phyloP scores from a whole-genome alignment of 2,113 vertebrate species.

The Buteo buteo region DNA sequence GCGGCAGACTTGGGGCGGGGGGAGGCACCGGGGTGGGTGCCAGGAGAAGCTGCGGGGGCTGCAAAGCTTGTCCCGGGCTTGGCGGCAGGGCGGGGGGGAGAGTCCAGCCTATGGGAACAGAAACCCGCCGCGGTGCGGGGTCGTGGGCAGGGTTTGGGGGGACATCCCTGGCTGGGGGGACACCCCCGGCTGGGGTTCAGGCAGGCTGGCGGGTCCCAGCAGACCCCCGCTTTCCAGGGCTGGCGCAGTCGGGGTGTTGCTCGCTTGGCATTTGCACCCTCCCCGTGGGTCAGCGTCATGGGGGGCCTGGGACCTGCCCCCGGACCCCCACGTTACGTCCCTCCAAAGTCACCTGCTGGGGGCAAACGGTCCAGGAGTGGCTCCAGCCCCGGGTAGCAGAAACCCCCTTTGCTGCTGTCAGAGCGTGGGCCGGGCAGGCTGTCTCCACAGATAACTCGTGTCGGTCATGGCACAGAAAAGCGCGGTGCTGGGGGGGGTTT shows the following conservation, averaged over 20 bases:
- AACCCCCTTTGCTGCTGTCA: not conserved
- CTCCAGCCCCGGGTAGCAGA: not conserved
- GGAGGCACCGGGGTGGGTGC: not conserved
- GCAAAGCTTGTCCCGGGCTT: not conserved
- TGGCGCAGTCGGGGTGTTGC: not conserved
- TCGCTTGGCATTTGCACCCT: fast-evolving
- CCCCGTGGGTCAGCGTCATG: fast-evolving
- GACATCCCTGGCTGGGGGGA: fast-evolving
- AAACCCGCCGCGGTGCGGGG: not conserved
- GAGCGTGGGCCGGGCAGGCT: not conserved
- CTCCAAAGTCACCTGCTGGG: not conserved
- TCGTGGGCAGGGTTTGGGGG: not conserved
- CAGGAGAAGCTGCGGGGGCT: not conserved
- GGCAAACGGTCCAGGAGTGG: fast-evolving
- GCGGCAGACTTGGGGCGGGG: not conserved
- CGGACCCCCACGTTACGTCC: fast-evolving
- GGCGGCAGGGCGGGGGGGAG: not conserved
- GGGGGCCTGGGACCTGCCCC: not conserved
- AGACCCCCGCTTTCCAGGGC: not conserved
- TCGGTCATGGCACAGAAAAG: not conserved
- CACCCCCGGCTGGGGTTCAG: fast-evolving
- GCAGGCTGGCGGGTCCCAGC: fast-evolving
- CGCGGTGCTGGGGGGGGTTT: fast-evolving
- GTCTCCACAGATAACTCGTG: fast-evolving
- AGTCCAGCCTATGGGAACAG: not conserved